Evolutionary conservation across 2,797 vertebrate species (phyloP), one percentile per base, ranked within the genome.

Genomic region (Melanotaenia trifasciata): DNA sequence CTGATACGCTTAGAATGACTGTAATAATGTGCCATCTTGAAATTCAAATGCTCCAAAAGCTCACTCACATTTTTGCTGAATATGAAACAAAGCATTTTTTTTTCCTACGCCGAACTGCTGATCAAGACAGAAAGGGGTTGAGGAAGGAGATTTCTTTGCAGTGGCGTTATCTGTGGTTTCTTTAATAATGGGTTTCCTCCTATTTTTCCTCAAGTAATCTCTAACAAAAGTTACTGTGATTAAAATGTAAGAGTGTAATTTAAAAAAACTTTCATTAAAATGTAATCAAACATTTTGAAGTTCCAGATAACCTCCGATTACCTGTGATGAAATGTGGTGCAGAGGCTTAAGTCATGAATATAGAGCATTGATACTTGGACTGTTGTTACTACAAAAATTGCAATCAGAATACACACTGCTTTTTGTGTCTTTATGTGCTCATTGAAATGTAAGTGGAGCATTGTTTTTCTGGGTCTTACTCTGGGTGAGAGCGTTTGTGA

Each of bases 401-500:
- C 36, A 38, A 22, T 67, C 74, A 74, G 65, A 45, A 61, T 67
- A 79, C 79, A 65, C 60, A 58, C 74, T 67, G 74, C 74, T 74
- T 78, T 84, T 87, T 76, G 68, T 89, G 58, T 87, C 80, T 81
- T 74, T 72, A 79, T 74, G 65, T 56, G 63, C 84, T 93, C 78
- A 83, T 93, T 93, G 81, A 88, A 86, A 90, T 87, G 88, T 47
- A 91, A 87, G 70, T 73, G 63, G 83, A 90, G 78, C 70, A 5
- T 54, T 1, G 75, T 86, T 89, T 68, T 89, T 91, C 89, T 58
- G 38, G 82, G 72, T 76, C 56, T 82, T 81, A 67, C 81, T 78
- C 47, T 50, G 58, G 72, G 65, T 63, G 63, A 76, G 74, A 83
- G 77, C 67, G n/a, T 87, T 89, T 71, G 82, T 78, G 68, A 79